phyloP scores from a whole-genome alignment of 64 coral and sea anemone species.

The Catalaphyllia jardinei region DNA sequence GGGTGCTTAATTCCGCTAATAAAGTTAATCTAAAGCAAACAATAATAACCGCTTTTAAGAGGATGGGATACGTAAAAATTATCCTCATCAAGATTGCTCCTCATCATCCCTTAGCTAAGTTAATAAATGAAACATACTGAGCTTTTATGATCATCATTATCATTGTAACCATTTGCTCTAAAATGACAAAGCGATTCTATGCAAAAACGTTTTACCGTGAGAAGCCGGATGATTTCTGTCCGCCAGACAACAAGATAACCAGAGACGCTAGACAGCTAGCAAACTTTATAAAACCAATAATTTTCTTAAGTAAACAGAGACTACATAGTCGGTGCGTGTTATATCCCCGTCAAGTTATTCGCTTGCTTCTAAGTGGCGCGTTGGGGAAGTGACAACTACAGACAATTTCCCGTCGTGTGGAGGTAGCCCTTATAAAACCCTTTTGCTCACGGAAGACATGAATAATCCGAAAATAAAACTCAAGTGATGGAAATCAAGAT shows the following conservation, averaged over 20 bases:
- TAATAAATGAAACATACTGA: background rate
- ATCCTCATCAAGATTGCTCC: background rate
- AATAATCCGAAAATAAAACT: background rate
- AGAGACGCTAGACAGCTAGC: background rate
- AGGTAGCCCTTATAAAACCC: background rate
- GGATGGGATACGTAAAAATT: background rate
- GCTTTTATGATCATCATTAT: background rate
- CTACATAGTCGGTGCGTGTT: background rate
- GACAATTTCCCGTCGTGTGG: background rate
- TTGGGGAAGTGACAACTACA: slow-evolving; percentile 11
- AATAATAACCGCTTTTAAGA: background rate
- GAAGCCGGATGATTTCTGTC: background rate
- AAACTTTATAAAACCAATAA: slow-evolving; percentile 3
- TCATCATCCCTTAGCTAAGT: background rate
- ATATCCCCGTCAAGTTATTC: background rate
- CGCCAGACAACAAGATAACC: background rate
- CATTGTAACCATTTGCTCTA: background rate
- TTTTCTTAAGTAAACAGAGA: background rate
- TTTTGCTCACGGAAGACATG: background rate
- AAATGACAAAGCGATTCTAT: background rate
- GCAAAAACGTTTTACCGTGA: background rate
- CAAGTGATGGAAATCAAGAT: background rate
- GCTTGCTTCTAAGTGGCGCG: background rate
- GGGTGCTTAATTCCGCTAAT: background rate
- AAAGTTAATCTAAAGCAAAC: background rate